Conservation (phyloP, 2,797 vertebrate genomes). For the Premnoplex brunnescens region DNA sequence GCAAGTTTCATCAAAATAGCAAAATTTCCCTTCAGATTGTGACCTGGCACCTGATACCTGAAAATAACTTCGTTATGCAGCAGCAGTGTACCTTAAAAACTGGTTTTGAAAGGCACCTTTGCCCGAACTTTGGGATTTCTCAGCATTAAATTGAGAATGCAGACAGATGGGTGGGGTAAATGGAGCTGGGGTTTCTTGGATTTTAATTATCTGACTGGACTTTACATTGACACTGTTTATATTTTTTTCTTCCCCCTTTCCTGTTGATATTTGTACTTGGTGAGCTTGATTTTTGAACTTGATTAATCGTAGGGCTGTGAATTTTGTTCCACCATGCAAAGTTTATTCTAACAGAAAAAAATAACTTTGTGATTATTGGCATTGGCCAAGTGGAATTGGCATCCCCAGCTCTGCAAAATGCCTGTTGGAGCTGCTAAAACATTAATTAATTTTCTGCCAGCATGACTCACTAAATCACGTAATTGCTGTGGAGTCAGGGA, state of each 20-base stretch:
- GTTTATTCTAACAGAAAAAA: not conserved
- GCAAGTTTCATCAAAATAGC: not conserved
- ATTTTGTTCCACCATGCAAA: not conserved
- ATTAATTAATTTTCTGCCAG: not conserved
- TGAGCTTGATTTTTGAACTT: not conserved
- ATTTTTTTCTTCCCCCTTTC: rapidly evolving
- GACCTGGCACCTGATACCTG: not conserved
- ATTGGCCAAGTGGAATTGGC: not conserved
- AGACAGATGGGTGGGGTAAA: not conserved
- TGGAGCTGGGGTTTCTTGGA: not conserved
- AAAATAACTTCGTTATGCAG: not conserved
- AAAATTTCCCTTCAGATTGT: not conserved
- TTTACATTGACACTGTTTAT: not conserved
- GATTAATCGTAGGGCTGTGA: not conserved
- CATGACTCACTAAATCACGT: not conserved
- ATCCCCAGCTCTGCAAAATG: not conserved
- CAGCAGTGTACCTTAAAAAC: not conserved
- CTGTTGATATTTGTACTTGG: not conserved
- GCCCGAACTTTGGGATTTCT: not conserved
- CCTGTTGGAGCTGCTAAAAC: not conserved
- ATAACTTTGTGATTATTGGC: not conserved
- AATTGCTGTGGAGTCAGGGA: not conserved
- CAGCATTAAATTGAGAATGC: not conserved
- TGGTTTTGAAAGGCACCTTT: not conserved
- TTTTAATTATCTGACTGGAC: not conserved